Evolutionary conservation across 92 coral and sea anemone species (phyloP).

Genomic region (Phenganax marumi): DNA sequence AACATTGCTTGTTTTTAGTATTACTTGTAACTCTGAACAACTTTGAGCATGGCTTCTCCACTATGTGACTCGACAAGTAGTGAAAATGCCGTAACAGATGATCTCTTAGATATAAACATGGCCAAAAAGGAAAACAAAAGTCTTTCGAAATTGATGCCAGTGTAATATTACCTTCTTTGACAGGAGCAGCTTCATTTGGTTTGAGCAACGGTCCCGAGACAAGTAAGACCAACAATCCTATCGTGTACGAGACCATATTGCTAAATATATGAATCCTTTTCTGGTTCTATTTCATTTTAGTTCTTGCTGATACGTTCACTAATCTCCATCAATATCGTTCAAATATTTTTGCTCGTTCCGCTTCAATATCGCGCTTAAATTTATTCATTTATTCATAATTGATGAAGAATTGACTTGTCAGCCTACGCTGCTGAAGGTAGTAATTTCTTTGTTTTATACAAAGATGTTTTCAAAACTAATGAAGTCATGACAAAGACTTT

Average conservation of each 20-base stretch:
- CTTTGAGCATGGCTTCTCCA: neutral
- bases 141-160: neutral
- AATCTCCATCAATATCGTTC: conserved; percentile 11
- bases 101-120: neutral
- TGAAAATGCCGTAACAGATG: neutral
- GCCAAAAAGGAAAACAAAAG: neutral
- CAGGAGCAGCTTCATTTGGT: conserved; percentile 17
- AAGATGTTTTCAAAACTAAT: conserved; percentile 27
- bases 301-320: too few relatives aligned
- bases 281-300: conserved; percentile 13
- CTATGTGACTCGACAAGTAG: conserved; percentile 1
- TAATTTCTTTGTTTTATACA: conserved; percentile 20
- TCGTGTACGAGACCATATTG: conserved; percentile 6
- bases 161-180: conserved; percentile 12
- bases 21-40: neutral
- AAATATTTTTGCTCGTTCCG: conserved; percentile 19
- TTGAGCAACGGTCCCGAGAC: conserved; percentile 11
- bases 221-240: conserved; percentile 26
- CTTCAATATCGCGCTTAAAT: conserved; percentile 3
- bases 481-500: neutral
- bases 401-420: conserved; percentile 8
- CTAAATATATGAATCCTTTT: neutral
- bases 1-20: neutral
- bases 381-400: conserved; percentile 32
- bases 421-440: conserved; percentile 9